Evolutionary conservation across 2,797 vertebrate genomes (phyloP).

Genomic region (Rallus crepitans): DNA sequence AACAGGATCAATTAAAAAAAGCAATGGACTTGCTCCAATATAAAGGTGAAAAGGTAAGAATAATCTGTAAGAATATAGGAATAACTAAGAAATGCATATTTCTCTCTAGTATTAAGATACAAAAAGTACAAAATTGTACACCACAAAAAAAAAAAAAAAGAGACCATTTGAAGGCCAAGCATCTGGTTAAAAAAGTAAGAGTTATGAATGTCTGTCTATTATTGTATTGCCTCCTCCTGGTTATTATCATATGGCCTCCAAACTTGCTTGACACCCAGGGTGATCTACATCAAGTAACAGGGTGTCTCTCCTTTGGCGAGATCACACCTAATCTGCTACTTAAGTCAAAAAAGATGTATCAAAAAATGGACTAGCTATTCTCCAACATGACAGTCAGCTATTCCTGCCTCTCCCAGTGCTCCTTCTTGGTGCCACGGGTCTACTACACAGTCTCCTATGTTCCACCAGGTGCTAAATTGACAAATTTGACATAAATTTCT

Average conservation of each 20-base stretch:
- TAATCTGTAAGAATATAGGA: neutral
- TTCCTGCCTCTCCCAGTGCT: neutral
- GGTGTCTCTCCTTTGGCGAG: neutral
- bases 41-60: neutral
- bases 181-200: neutral
- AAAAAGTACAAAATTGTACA: neutral
- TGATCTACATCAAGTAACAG: neutral
- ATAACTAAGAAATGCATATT: neutral
- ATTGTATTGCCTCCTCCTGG: too few species aligned
- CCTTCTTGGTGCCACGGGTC: neutral
- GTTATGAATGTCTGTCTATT: neutral
- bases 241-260: neutral
- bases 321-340: neutral
- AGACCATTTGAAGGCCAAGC: neutral
- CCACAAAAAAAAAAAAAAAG: neutral
- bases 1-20: neutral
- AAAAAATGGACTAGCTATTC: neutral
- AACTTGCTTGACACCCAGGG: neutral
- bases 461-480: neutral
- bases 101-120: neutral
- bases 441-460: neutral
- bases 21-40: neutral
- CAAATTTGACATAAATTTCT: neutral
- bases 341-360: neutral
- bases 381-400: neutral